phyloP scores from a whole-genome alignment of 2,888 invertebrate genomes.

The Tetragonula carbonaria region DNA sequence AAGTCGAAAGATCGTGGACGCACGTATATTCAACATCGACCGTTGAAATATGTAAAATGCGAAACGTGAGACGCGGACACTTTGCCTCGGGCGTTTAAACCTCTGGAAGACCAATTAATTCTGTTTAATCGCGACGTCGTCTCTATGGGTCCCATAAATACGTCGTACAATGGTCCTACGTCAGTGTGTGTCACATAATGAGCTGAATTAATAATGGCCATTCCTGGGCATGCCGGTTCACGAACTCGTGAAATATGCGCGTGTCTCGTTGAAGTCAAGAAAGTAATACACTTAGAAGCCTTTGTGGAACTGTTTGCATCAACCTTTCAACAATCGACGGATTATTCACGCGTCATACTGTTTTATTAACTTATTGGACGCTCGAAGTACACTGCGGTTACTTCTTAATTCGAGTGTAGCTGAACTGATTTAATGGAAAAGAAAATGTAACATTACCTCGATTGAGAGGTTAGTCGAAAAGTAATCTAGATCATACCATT shows the following conservation, averaged over 20 bases:
- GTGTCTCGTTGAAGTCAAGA: constrained; percentile 42
- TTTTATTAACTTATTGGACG: not conserved
- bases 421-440: not conserved
- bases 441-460: not conserved
- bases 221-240: constrained; percentile 48
- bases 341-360: not conserved
- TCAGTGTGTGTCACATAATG: constrained; percentile 47
- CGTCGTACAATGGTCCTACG: constrained; percentile 47
- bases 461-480: not conserved
- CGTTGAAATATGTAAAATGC: not conserved
- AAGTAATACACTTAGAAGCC: constrained; percentile 31
- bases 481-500: not conserved
- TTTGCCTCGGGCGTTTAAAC: not conserved
- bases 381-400: not conserved
- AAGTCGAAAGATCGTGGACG: not conserved
- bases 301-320: constrained; percentile 19
- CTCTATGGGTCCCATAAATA: constrained; percentile 45
- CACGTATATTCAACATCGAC: not conserved
- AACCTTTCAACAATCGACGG: not conserved
- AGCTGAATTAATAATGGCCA: constrained; percentile 62
- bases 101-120: constrained; percentile 37
- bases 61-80: not conserved
- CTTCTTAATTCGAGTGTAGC: not conserved
- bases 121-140: constrained; percentile 10
- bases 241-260: constrained; percentile 53